Conservation (phyloP, 2,113 vertebrate genomes). For the Clinocottus analis region DNA sequence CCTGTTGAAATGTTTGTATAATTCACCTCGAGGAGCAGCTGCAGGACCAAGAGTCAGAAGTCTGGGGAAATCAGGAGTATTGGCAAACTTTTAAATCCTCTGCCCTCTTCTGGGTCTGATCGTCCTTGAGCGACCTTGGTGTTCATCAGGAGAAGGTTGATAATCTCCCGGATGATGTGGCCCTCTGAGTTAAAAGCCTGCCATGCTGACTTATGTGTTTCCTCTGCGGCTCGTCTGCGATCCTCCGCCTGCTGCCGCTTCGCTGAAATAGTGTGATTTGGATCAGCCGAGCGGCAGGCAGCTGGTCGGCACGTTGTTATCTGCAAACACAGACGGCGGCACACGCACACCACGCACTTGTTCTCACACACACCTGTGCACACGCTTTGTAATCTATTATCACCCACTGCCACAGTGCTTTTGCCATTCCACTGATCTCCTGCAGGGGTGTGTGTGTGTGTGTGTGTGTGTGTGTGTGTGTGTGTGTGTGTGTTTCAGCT, state of each 20-base stretch:
- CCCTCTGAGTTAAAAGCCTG: conserved; percentile 49
- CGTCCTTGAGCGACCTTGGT: conserved; percentile 50
- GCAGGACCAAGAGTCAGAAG: conserved; percentile 11
- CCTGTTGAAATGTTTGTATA: background rate
- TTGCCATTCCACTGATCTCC: conserved; percentile 2
- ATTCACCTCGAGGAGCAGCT: background rate
- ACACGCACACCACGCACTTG: background rate
- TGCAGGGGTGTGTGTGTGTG: background rate
- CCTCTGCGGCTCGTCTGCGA: conserved; percentile 11
- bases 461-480: too few relatives aligned
- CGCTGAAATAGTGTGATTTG: conserved; percentile 38
- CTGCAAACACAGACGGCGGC: conserved; percentile 45
- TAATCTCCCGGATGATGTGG: conserved; percentile 39
- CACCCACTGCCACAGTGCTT: conserved; percentile 18
- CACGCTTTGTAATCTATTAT: conserved; percentile 32
- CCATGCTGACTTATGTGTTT: conserved; percentile 54
- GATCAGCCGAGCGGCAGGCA: conserved; percentile 39
- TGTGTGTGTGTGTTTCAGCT: too few relatives aligned
- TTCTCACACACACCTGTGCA: background rate
- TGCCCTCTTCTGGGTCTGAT: background rate
- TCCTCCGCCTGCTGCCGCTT: conserved; percentile 22
- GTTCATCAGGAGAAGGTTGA: conserved; percentile 12
- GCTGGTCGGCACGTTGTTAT: conserved; percentile 58
- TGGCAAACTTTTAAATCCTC: background rate
- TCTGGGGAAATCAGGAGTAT: conserved; percentile 4